These are phyloP conservation scores for Amphiduros pacificus DNA, from an alignment of 2,888 invertebrate genomes.

Conservation along the genomic window DNA sequence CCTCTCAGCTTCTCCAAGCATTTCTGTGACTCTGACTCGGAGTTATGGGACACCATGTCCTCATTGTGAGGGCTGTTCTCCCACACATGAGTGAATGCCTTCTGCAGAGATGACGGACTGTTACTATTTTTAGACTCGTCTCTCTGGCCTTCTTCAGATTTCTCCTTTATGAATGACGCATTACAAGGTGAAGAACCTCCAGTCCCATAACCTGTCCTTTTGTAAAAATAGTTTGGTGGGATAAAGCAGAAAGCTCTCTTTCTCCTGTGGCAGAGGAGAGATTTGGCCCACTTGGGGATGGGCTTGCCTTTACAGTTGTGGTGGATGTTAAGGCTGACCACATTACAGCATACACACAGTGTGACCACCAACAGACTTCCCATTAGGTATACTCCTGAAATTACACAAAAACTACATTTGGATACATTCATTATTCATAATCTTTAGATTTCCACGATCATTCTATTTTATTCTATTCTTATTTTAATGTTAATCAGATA, in stretches of 20 bases:
- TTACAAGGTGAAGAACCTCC: not conserved
- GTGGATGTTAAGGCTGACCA: constrained; percentile 8
- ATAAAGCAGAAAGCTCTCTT: not conserved
- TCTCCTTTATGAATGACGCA: not conserved
- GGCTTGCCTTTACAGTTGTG: not conserved
- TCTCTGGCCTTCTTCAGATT: not conserved
- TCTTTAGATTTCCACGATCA: too few species aligned
- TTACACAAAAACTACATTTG: too few species aligned
- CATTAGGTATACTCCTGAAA: constrained; percentile 13
- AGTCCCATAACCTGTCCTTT: not conserved
- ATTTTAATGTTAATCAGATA: too few species aligned
- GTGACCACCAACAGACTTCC: constrained; percentile 2
- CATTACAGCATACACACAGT: constrained; percentile 1
- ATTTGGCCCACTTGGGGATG: constrained; percentile 1
- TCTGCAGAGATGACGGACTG: not conserved
- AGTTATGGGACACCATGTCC: not conserved
- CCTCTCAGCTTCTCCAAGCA: not conserved
- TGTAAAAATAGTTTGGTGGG: too few species aligned
- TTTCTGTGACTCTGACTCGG: not conserved
- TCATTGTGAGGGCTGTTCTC: too few species aligned
- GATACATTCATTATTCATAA: too few species aligned
- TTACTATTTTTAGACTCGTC: not conserved
- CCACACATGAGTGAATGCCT: not conserved
- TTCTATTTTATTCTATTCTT: too few species aligned
- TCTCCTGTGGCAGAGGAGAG: not conserved